Conservation (phyloP, 2,797 vertebrate species). For the Liparis tanakae region DNA sequence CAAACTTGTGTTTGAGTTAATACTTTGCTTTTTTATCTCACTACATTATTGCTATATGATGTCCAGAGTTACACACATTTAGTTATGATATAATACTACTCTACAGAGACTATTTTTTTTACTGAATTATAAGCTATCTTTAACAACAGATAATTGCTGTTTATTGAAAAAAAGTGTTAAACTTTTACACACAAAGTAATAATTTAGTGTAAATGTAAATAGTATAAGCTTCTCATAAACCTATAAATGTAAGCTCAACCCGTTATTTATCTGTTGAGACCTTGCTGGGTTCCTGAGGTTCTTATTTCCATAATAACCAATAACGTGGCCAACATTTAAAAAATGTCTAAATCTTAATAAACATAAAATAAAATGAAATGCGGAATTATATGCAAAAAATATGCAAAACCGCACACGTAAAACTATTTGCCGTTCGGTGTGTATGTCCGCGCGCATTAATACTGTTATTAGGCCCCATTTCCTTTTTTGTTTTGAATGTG, state of each 20-base stretch:
- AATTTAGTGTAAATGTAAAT: neutral
- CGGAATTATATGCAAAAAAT: neutral
- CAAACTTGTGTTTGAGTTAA: neutral
- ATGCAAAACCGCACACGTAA: neutral
- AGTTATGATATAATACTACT: too few species aligned
- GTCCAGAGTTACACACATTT: neutral
- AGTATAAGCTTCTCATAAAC: neutral
- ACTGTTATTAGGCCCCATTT: neutral
- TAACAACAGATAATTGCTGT: neutral
- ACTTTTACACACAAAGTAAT: neutral
- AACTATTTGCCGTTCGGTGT: neutral
- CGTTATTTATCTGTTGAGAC: neutral
- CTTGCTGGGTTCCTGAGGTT: neutral
- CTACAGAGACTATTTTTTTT: neutral
- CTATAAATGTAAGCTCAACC: neutral
- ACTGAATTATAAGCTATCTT: too few species aligned
- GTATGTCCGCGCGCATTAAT: neutral
- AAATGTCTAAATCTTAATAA: neutral
- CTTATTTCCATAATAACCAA: neutral
- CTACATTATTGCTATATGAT: neutral
- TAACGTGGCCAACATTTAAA: neutral
- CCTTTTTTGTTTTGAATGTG: neutral
- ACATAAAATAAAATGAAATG: neutral
- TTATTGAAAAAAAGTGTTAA: neutral
- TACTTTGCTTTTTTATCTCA: neutral